A percentile compares a stretch with the other conserved stretches of the same genome.
Evolutionary conservation across 2,113 vertebrate species (phyloP).

Genomic region (Danionella cerebrum): DNA sequence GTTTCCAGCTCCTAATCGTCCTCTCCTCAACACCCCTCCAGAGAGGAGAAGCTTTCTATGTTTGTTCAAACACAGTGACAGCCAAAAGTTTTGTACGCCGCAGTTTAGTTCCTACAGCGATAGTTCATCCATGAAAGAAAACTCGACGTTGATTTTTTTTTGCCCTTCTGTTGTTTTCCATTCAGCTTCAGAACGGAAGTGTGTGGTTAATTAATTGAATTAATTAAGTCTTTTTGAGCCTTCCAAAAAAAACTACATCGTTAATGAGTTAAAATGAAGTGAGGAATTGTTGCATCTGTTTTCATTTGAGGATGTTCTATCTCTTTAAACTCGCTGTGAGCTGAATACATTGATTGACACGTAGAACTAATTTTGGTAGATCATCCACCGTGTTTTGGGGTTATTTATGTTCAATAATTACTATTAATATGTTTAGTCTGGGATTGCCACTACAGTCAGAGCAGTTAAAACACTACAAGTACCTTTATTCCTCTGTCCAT

Average conservation of each 20-base stretch:
- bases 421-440: neutral
- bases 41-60: constrained; percentile 26
- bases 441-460: neutral
- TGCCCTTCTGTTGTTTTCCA: no score
- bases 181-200: no score
- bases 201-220: no score
- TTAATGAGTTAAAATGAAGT: no score
- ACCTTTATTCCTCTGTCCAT: neutral
- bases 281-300: no score
- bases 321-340: no score
- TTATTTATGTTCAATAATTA: neutral
- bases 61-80: constrained; percentile 31
- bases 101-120: constrained; percentile 14
- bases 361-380: neutral
- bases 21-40: constrained; percentile 16
- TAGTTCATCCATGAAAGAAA: no score
- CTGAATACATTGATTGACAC: constrained; percentile 1
- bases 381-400: neutral
- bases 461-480: neutral
- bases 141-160: no score
- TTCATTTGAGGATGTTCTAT: no score
- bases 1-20: constrained; percentile 41
- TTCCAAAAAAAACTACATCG: no score
- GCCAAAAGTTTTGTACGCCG: neutral
- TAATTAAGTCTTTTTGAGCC: no score